Evolutionary conservation across 2,888 invertebrate species (phyloP).

Genomic region (Xestia ashworthii): DNA sequence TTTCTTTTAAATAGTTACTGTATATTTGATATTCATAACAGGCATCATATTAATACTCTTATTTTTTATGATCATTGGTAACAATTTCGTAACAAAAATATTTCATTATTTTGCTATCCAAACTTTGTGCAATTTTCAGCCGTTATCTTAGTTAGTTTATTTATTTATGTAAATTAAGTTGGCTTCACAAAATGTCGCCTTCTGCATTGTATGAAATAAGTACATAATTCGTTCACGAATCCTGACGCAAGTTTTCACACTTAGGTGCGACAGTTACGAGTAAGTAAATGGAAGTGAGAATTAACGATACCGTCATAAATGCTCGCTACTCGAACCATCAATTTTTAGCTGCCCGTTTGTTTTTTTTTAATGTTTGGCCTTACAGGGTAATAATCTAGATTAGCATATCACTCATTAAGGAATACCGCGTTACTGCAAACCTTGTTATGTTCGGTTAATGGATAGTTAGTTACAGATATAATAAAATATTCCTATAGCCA

Average conservation of each 20-base stretch:
- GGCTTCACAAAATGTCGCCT: slow-evolving; percentile 10
- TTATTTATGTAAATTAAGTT: slow-evolving; percentile 8
- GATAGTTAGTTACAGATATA: background rate
- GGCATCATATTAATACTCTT: slow-evolving; percentile 44
- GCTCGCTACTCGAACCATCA: background rate
- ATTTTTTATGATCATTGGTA: slow-evolving; percentile 54
- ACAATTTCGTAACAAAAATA: slow-evolving; percentile 65
- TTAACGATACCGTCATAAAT: slow-evolving; percentile 22
- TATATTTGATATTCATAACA: slow-evolving; percentile 63
- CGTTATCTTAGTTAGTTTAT: slow-evolving; percentile 44
- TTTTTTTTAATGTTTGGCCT: background rate
- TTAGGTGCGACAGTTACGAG: slow-evolving; percentile 2
- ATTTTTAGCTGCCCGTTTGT: background rate
- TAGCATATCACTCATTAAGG: background rate
- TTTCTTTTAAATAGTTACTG: slow-evolving; percentile 39
- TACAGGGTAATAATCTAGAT: background rate
- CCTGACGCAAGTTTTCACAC: slow-evolving; percentile 25
- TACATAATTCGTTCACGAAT: slow-evolving; percentile 29
- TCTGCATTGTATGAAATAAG: slow-evolving; percentile 16
- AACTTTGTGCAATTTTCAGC: slow-evolving; percentile 55
- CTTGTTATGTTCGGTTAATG: background rate
- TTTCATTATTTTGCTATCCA: slow-evolving; percentile 50
- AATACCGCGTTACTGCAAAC: background rate
- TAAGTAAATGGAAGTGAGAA: slow-evolving; percentile 27
- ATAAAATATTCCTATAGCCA: background rate